Evolutionary conservation across 1,140 invertebrate genomes (phyloP), one percentile per base, ranked within the genome.

Genomic region (Aporrectodea caliginosa): DNA sequence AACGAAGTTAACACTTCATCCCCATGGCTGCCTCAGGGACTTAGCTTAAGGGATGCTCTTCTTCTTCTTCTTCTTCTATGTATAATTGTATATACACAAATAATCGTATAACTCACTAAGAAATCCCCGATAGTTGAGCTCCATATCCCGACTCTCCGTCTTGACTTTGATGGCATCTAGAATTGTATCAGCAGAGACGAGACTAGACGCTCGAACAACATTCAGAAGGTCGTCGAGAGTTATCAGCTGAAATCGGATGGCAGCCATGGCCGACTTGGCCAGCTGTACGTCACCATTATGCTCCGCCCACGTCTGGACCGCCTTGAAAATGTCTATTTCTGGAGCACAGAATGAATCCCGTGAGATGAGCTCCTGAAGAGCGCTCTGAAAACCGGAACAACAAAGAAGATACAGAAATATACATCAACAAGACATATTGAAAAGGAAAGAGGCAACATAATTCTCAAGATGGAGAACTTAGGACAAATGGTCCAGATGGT

Each of bases 261-360:
- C 2, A 16, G 32, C n/a, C 31, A 75, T 2, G n/a, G 34, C 34
- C 1, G 31, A 29, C 35, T 76, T 34, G 75, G 29, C 27, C 35
- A 35, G 34, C 35, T 1, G 1, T 2, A 27, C 27, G 75, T 29
- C 29, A n/a, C 34, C 29, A 22, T 76, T 35, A 71, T 69, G 88
- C 85, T 91, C 92, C 80, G 93, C 93, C 97, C 97, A 99, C 73
- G 91, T 90, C 84, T 91, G 91, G 1, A 98, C 93, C 6, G 94
- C 93, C 83, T 92, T 90, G 88, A 99, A 99, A 81, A 99, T 98
- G 83, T 98, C 93, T 32, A 97, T 94, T 90, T 99, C 97, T 1
- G 93, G 92, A 0, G 95, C 96, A 90, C 94, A 98, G 89, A 99
- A 98, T 0, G 96, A 98, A 89, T 98, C 94, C 75, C 96, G 90